Base-by-base conservation (phyloP, 2,113 vertebrate genomes). In the Ascaphus truei region DNA sequence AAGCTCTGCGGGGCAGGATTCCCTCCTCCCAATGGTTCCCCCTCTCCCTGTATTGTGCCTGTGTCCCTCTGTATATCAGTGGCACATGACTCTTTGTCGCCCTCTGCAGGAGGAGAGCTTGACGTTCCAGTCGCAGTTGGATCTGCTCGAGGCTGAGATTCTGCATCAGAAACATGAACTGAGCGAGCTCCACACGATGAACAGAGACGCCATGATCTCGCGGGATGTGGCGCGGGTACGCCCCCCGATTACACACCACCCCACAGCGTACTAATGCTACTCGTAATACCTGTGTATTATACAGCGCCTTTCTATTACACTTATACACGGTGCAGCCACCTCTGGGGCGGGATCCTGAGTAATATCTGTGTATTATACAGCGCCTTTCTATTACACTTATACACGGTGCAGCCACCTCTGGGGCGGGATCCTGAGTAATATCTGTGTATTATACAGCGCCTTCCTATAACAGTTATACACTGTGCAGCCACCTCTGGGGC, bases 41-140 rank as follows among this genome's bases (percentile, higher is more conserved):
- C 15, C 18, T 15, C 18, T 13, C 3, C 4, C 12, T 41, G 37
- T 9, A 2, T n/a, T 15, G 11, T 33, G 5, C 31, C 31, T 6
- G 31, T 8, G 31, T 33, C 31, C 31, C 11, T 8, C 11, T 5
- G 11, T 5, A 33, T 5, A 33, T 6, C 11, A 11, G 11, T 6
- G 31, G n/a, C n/a, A n/a, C n/a, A n/a, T n/a, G n/a, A n/a, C 36
- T 8, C 5, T 6, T 33, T 8, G 11, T 5, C 31, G 11, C 1
- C 4, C 0, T 2, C 5, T 53, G 15, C 74, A 96, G 94, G 90
- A 94, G 29, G 90, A 95, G 71, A 92, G 89, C 72, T 79, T 93
- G 73, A 87, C 84, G 7, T 90, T 88, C 75, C 86, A 90, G 63
- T 81, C 81, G 41, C 81, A 85, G 74, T 61, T 95, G 75, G 89